Percentiles rank a stretch among this genome's conserved stretches.
Evolutionary conservation across 2,797 vertebrate species (phyloP).

Genomic region (Typhlichthys subterraneus): DNA sequence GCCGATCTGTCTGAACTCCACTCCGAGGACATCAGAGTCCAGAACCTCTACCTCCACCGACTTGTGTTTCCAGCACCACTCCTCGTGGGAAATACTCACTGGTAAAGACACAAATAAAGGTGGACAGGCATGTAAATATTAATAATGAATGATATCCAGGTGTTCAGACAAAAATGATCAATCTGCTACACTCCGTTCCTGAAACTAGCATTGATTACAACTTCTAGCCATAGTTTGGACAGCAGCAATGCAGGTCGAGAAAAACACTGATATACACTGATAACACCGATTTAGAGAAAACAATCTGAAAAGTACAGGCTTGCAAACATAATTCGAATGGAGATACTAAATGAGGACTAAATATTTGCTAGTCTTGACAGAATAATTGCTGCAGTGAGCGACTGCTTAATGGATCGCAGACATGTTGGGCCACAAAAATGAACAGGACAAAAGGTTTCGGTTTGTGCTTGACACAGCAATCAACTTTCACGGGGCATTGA

Average conservation of each 20-base stretch:
- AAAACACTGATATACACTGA: no score
- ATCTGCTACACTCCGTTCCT: no score
- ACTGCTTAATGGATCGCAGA: constrained; percentile 7
- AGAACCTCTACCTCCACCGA: constrained; percentile 91
- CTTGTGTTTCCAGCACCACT: constrained; percentile 99
- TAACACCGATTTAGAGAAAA: no score
- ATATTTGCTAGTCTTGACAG: constrained; percentile 9
- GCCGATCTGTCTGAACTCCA: constrained; percentile 96
- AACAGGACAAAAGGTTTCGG: no score
- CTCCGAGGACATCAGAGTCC: constrained; percentile 83
- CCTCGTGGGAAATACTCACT: constrained; percentile 93
- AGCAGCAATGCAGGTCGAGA: no score
- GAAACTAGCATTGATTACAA: no score
- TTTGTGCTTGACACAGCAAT: no score
- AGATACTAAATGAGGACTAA: constrained; percentile 10
- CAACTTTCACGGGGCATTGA: no score
- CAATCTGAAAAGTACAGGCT: background rate
- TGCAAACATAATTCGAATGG: constrained; percentile 35
- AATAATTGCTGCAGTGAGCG: constrained; percentile 15
- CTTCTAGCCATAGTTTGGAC: no score
- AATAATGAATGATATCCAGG: background rate
- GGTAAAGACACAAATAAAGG: background rate
- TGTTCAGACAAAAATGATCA: no score
- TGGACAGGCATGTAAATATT: background rate
- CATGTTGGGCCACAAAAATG: no score